Percentiles rank a stretch among this genome's conserved stretches.
These are phyloP conservation scores for Carabus problematicus DNA, from an alignment of 2,888 invertebrate species.

Conservation along the genomic window DNA sequence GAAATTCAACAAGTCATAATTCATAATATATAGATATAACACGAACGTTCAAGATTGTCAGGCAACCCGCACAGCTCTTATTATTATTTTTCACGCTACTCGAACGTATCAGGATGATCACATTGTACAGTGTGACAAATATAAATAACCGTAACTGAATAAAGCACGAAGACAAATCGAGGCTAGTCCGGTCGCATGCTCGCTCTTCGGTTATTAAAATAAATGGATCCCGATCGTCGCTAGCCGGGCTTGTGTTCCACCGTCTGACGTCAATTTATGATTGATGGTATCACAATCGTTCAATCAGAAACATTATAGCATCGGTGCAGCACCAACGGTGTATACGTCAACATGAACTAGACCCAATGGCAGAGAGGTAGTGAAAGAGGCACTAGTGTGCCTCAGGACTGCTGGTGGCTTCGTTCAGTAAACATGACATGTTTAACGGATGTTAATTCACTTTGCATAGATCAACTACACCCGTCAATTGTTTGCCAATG, in stretches of 20 bases:
- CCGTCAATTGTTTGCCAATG: too few relatives aligned
- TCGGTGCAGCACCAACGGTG: conserved; percentile 2
- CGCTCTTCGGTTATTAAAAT: conserved; percentile 34
- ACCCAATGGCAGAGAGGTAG: background rate
- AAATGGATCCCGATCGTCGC: conserved; percentile 25
- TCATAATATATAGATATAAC: too few relatives aligned
- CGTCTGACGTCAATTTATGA: conserved; percentile 36
- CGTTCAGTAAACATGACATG: conserved; percentile 9
- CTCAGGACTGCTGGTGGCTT: background rate
- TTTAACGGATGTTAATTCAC: conserved; percentile 6
- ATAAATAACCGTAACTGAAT: conserved; percentile 37
- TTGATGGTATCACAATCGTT: conserved; percentile 40
- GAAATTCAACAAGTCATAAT: too few relatives aligned
- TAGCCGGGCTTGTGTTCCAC: conserved; percentile 7
- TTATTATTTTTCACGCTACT: too few relatives aligned
- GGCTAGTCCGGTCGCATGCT: conserved; percentile 9
- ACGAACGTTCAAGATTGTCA: too few relatives aligned
- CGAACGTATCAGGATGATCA: too few relatives aligned
- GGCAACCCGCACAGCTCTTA: too few relatives aligned
- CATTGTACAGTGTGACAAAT: conserved; percentile 26
- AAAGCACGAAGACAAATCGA: conserved; percentile 38
- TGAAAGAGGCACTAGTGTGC: background rate
- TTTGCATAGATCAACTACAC: background rate
- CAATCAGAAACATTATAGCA: conserved; percentile 40
- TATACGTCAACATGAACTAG: background rate